A percentile compares a stretch with the other conserved stretches of the same genome.
These are phyloP conservation scores for Lysiphlebus fabarum DNA, from an alignment of 1,140 invertebrate species.

Conservation along the genomic window DNA sequence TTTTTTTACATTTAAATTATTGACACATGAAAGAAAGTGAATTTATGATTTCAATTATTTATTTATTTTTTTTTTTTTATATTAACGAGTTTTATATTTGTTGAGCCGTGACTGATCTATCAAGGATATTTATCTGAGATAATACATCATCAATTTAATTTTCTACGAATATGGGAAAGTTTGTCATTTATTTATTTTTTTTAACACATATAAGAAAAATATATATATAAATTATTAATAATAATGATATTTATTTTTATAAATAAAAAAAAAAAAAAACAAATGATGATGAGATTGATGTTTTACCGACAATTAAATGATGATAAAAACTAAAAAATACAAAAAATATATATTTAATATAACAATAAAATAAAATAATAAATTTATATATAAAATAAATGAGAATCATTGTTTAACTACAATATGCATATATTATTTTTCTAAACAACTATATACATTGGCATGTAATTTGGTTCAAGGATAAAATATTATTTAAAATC, in stretches of 20 bases:
- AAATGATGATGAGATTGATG: no score
- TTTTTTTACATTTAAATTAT: no score
- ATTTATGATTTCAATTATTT: neutral
- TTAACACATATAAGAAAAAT: neutral
- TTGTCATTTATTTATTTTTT: conserved; percentile 32
- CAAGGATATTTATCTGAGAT: conserved; percentile 42
- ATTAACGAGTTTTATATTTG: conserved; percentile 21
- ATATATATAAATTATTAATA: no score
- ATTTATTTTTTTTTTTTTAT: neutral
- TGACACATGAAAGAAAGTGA: neutral
- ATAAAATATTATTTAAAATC: conserved; percentile 22
- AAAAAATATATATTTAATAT: no score
- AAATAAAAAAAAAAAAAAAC: no score
- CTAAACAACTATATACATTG: conserved; percentile 42
- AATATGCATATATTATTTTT: conserved; percentile 2
- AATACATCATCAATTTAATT: conserved; percentile 30
- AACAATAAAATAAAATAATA: neutral
- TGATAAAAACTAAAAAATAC: no score
- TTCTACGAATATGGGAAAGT: conserved; percentile 41
- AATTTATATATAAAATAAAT: neutral
- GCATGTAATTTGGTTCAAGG: conserved; percentile 42
- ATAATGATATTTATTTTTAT: no score
- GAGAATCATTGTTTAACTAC: no score
- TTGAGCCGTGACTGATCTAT: conserved; percentile 42
- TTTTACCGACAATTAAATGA: no score